Percentiles rank a stretch among this genome's conserved stretches.
phyloP scores from a whole-genome alignment of 2,797 vertebrate genomes.

The Toxotes lorentzi region DNA sequence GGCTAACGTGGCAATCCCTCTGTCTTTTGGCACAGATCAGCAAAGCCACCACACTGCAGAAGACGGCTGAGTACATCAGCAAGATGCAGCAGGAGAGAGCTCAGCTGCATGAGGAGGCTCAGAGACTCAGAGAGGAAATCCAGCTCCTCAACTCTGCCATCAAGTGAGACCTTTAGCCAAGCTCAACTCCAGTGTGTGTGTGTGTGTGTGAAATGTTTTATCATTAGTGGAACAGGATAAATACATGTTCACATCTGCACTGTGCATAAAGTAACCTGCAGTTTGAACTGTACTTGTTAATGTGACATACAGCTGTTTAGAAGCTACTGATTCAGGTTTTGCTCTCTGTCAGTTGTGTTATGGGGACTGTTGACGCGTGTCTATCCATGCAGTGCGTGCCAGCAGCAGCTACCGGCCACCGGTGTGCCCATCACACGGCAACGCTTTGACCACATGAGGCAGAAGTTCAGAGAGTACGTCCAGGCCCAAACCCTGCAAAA shows the following conservation, averaged over 20 bases:
- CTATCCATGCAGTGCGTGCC: slow-evolving; percentile 86
- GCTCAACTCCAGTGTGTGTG: neutral
- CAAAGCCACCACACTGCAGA: slow-evolving; percentile 96
- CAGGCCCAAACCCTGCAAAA: slow-evolving; percentile 92
- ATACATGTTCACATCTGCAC: neutral
- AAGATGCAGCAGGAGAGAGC: slow-evolving; percentile 96
- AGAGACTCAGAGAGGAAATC: slow-evolving; percentile 92
- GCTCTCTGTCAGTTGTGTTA: neutral
- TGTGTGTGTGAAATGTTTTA: neutral
- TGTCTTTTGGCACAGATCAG: slow-evolving; percentile 88
- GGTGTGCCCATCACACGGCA: slow-evolving; percentile 97
- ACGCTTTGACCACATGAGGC: slow-evolving; percentile 95
- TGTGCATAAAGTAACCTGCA: neutral
- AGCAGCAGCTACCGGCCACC: slow-evolving; percentile 95
- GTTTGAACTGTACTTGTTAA: neutral
- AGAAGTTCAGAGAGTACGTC: slow-evolving; percentile 94
- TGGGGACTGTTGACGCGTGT: slow-evolving; percentile 14
- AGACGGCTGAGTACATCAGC: slow-evolving; percentile 94
- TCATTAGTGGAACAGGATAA: neutral
- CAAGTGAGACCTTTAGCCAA: slow-evolving; percentile 85
- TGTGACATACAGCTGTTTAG: neutral
- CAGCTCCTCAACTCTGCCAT: slow-evolving; percentile 93
- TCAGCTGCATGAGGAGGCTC: slow-evolving; percentile 93
- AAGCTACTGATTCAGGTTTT: neutral
- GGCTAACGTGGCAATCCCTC: slow-evolving; percentile 23